Conservation (phyloP, 2,888 invertebrate species). For the Onthophagus sagittarius region DNA sequence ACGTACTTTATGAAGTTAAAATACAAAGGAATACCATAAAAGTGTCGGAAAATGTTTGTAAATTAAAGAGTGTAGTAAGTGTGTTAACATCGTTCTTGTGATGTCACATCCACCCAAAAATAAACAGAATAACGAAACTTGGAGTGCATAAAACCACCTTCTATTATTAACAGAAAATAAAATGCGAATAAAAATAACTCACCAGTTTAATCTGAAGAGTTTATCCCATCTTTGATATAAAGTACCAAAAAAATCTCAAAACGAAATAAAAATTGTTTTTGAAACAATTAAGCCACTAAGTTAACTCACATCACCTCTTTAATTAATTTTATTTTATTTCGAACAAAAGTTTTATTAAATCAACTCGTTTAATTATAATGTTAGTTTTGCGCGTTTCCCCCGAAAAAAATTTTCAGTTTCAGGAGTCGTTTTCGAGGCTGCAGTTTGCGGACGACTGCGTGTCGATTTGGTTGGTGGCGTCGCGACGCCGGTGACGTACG, state of each 20-base stretch:
- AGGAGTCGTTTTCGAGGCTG: background rate
- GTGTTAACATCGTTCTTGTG: background rate
- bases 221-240: background rate
- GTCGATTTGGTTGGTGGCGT: background rate
- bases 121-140: background rate
- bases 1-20: background rate
- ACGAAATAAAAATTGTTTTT: background rate
- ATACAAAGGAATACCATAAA: background rate
- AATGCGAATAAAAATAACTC: background rate
- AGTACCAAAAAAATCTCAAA: background rate
- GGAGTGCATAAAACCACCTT: background rate
- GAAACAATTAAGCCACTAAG: background rate
- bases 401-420: background rate
- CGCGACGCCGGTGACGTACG: background rate
- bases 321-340: background rate
- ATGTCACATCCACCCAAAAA: background rate
- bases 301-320: background rate
- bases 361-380: background rate
- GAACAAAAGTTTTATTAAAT: background rate
- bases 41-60: background rate
- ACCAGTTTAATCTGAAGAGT: background rate
- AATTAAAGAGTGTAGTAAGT: background rate
- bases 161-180: background rate
- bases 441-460: background rate
- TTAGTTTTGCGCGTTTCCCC: no score